Base-by-base conservation (phyloP, 2,888 invertebrate species). In the Synanthedon formicaeformis region DNA sequence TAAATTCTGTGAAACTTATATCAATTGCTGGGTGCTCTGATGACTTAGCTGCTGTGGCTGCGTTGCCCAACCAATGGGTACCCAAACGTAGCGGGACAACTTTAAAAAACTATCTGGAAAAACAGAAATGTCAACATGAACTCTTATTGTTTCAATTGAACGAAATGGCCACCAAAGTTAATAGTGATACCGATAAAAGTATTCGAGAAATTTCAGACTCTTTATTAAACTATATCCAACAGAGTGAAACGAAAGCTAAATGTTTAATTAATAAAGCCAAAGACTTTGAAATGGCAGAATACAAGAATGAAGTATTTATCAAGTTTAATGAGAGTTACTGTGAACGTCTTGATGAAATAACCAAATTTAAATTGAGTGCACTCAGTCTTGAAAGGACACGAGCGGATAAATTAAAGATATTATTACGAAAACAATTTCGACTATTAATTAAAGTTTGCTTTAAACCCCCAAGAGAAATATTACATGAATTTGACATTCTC, bases 401-500 rank as follows among this genome's bases (percentile, higher is more conserved):
- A 51, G 73, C 73, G n/a, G 73, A 78, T 51, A 65, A 66, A 13
- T 56, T 86, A 8, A 72, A 68, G 56, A 60, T 60, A 13, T 52
- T 78, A n/a, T 58, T 85, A 12, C 73, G 75, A 48, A 65, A 73
- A 49, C 59, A 81, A 51, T 85, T 83, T 58, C 76, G 77, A 53
- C 66, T 63, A 11, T 59, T 81, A 3, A 62, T 84, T 13, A 58
- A 62, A 27, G 58, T 78, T 51, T 83, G 77, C 3, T 70, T 78
- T 53, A 62, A 57, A 54, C 58, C 76, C 18, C 81, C 80, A 0
- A 75, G 73, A 61, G 71, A 77, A 14, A 61, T 84, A 51, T 57
- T 84, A 12, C 75, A 81, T 51, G 74, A 81, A 50, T 82, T 84
- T 56, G 84, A 85, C 64, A 69, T 75, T 51, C 70, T 63, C 18